Evolutionary conservation across 2,888 invertebrate species (phyloP), one percentile per base, ranked within the genome.

Genomic region (Dioctria linearis): DNA sequence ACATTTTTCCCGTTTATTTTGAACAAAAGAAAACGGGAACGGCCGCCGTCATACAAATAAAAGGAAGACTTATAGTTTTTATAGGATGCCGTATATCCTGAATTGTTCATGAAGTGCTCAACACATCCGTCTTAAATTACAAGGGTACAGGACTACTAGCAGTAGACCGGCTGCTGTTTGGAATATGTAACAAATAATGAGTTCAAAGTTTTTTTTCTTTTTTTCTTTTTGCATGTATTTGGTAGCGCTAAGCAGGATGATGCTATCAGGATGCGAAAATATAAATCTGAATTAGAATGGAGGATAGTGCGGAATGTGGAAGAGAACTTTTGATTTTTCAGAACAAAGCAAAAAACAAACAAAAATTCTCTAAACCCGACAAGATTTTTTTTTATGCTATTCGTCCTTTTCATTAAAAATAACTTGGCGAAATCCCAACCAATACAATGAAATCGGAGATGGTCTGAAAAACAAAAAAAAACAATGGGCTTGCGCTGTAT

Each of bases 251-350:
- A 42, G 43, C 67, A 67, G 46, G 67, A 67, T 67, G 67, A 25
- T 46, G 43, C n/a, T 4, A 13, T 42, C 4, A 46, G 25, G 43
- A 46, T n/a, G 46, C 3, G 13, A 67, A 67, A 67, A 67, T 2
- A 67, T 67, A 46, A 67, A 43, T 6, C 8, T 46, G 46, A 6
- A 46, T 46, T 6, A 46, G 46, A 46, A 46, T 8, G 42, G 46
- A n/a, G 42, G 43, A 67, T 46, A 46, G 65, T 37, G n/a, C n/a
- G 42, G 42, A 65, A 65, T 65, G 39, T 42, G 65, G 65, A 65
- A 65, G 65, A 65, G 65, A 67, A 46, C 46, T 42, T 66, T 43
- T 67, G 67, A 67, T 67, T 67, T 67, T 67, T 67, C 46, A 46
- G 46, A 46, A 25, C 25, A 25, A 25, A 25, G 25, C 25, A 25